Evolutionary conservation across 1,140 invertebrate species (phyloP), one percentile per base, ranked within the genome.

Genomic region (Aradophagus sp.): DNA sequence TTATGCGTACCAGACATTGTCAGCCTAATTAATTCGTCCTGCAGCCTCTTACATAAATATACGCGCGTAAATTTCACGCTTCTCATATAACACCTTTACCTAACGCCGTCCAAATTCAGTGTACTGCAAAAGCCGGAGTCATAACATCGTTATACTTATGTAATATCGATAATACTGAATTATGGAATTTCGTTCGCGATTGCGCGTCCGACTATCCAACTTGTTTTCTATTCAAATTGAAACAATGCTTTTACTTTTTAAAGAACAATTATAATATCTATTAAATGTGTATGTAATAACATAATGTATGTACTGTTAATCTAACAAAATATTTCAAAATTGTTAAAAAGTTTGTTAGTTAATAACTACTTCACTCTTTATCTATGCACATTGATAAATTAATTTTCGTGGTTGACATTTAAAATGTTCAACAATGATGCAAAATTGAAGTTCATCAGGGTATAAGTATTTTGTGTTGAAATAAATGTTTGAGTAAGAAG

Each of bases 41-140:
- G 27, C 1, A n/a, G n/a, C 10, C 26, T 62, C 3, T 2, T 62
- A 52, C 15, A 45, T 42, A 62, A 44, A 52, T 29, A 35, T 52
- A 23, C 44, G 45, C 38, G 38, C 27, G 45, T 8, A 38, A 41
- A 47, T 10, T 39, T 42, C 5, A 36, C 34, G 27, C 34, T 65
- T 65, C 27, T 50, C 44, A 66, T 66, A 50, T 58, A 66, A 66
- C 52, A 58, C 14, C 20, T 66, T 66, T 58, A 56, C 44, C 44
- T 58, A 56, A 56, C n/a, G n/a, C 36, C 14, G 17, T 48, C 61
- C 41, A 56, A 65, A 66, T 66, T 56, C 44, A 58, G 26, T 29
- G n/a, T 19, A 20, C 5, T 55, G 14, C n/a, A 47, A 47, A 34
- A 17, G 42, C 5, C 32, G n/a, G 5, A 42, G 58, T 52, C 58